Evolutionary conservation across 2,113 vertebrate species (phyloP), one percentile per base, ranked within the genome.

Genomic region (Mastomys natalensis): DNA sequence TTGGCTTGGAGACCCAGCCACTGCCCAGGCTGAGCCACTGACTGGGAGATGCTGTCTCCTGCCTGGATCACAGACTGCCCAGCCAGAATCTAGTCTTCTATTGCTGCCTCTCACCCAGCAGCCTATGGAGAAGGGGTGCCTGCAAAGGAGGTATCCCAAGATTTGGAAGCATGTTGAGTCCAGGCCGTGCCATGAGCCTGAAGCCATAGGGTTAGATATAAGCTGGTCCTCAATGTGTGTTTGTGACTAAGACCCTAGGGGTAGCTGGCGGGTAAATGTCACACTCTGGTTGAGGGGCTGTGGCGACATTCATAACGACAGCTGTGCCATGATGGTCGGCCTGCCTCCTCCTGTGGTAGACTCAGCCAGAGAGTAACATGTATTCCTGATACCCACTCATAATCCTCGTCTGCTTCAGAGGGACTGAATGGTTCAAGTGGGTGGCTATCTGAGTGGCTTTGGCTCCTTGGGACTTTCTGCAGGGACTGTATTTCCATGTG

Each of bases 231-330:
- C 84, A 90, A 95, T 93, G 95, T 64, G 21, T 97, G 97, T 97
- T 98, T 98, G 97, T 96, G 97, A 98, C 77, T 82, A 82, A 97
- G 98, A 97, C 96, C 0, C 1, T 62, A 66, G 96, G 96, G 98
- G 96, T 89, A 93, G 98, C 97, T 88, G 89, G 93, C 98, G 98
- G 94, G 98, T 98, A 99, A 98, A 99, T 98, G 97, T 98, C 98
- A 98, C 97, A 97, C 98, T 98, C 98, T 98, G 98, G 98, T 95
- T 97, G 97, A 97, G 96, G 77, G 72, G 87, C 21, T 34, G 53
- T 43, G 60, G 55, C 17, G 6, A 51, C 68, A 24, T 26, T 51
- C 15, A 3, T 10, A 73, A 37, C 16, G 86, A 40, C 48, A 70
- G 93, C 64, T 68, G 74, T 82, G 81, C 40, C 37, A 19, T 1